Evolutionary conservation across 2,113 vertebrate species (phyloP).

Genomic region (Circaetus cinerascens): DNA sequence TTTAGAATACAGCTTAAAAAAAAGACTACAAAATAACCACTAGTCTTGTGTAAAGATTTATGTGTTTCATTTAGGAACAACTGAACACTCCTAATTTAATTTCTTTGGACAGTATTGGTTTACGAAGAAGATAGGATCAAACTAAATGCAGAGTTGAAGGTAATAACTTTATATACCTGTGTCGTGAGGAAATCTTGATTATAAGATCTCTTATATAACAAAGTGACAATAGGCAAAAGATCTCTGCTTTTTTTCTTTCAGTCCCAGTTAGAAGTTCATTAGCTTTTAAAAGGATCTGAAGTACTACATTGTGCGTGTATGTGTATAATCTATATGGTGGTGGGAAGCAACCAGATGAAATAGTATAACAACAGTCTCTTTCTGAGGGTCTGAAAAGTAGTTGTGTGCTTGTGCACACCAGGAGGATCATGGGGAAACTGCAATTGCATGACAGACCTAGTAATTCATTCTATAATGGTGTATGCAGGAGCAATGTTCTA

Average conservation of each 20-base stretch:
- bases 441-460: neutral
- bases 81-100: neutral
- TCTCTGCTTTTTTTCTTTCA: neutral
- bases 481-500: neutral
- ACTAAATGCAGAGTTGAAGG: neutral
- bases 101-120: neutral
- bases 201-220: neutral
- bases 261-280: neutral
- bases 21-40: neutral
- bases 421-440: neutral
- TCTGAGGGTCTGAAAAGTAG: neutral
- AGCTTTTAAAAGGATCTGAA: neutral
- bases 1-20: constrained; percentile 10
- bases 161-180: neutral
- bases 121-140: neutral
- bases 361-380: neutral
- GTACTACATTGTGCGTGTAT: neutral
- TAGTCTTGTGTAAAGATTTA: neutral
- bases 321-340: neutral
- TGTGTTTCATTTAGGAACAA: neutral
- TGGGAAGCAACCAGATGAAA: neutral
- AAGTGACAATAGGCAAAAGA: neutral
- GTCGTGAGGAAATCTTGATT: neutral
- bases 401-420: neutral
- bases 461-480: neutral